Evolutionary conservation across 2,797 vertebrate genomes (phyloP), one percentile per base, ranked within the genome.

Genomic region (Hippoglossus hippoglossus): DNA sequence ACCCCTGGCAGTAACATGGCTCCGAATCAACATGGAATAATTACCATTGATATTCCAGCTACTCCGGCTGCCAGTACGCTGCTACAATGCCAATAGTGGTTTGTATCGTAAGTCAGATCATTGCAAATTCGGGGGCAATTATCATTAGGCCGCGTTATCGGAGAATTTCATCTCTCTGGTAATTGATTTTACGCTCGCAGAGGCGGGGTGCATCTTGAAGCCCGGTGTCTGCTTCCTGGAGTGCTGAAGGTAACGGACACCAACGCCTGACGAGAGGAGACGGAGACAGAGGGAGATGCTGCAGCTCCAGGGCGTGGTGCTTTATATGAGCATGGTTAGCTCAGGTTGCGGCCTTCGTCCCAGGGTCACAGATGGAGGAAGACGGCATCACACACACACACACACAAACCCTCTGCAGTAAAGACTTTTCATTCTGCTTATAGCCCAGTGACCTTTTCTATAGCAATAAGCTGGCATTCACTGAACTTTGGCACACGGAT

Each of bases 21-120:
- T 83, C 73, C 77, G 55, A 82, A 93, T 92, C 89, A 91, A 82
- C 86, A 87, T 70, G 15, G 76, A 89, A 92, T 90, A 87, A 88
- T 91, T 88, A 91, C 76, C 83, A 78, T 81, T 91, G 90, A 94
- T 92, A 86, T 92, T 89, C 79, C 88, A 87, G 89, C 80, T 78
- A 73, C 83, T 83, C 67, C 11, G 80, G 52, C 87, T 83, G 87
- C 77, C 84, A 86, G 84, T 87, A 75, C 41, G 18, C 79, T 36
- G 73, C 87, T 84, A 36, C 73, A 54, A 53, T 68, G 84, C 87
- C 90, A 86, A 85, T 84, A 88, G 86, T 81, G 81, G 75, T 90
- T 90, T 85, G 75, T 87, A 89, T 92, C 69, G 76, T 76, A 61
- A 86, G 78, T 75, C 89, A 79, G 87, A 92, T 91, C 85, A 77